phyloP scores from a whole-genome alignment of 2,113 vertebrate genomes.

The Furnarius figulus region DNA sequence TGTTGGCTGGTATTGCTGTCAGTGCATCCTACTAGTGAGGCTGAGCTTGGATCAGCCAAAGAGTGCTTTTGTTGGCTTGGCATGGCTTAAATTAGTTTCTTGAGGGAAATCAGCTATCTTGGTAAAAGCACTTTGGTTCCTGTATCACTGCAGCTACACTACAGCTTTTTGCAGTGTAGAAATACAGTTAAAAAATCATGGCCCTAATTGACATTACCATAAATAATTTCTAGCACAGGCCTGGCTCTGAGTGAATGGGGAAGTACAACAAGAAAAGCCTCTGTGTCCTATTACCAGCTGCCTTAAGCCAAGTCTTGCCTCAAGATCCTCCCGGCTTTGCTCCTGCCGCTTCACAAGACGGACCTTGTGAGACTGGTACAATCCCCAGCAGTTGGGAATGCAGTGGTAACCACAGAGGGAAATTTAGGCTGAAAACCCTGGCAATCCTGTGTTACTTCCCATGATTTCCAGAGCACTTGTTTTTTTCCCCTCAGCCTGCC shows the following conservation, averaged over 20 bases:
- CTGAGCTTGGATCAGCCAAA: slow-evolving; percentile 35
- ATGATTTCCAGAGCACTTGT: not conserved
- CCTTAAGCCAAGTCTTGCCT: not conserved
- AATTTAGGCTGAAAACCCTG: not conserved
- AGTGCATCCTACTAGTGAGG: slow-evolving; percentile 21
- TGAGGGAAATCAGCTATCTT: slow-evolving; percentile 65
- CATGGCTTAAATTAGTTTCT: slow-evolving; percentile 59
- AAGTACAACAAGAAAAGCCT: slow-evolving; percentile 29
- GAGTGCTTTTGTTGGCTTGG: slow-evolving; percentile 60
- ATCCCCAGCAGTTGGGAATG: not conserved
- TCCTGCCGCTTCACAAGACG: not conserved
- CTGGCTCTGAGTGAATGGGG: slow-evolving; percentile 49
- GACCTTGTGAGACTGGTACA: not conserved
- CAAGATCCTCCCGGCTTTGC: not conserved
- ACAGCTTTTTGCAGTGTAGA: slow-evolving; percentile 23
- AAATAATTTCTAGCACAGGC: slow-evolving; percentile 59
- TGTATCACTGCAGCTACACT: slow-evolving; percentile 50
- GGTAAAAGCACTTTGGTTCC: slow-evolving; percentile 64
- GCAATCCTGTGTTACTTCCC: not conserved
- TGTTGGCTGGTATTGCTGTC: slow-evolving; percentile 22
- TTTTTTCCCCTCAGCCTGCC: slow-evolving; percentile 11
- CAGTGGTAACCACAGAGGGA: not conserved
- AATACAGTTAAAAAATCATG: slow-evolving; percentile 67
- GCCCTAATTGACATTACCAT: slow-evolving; percentile 66
- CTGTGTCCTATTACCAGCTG: not conserved